phyloP scores from a whole-genome alignment of 1,140 invertebrate species.

The Zaprionus taronus region DNA sequence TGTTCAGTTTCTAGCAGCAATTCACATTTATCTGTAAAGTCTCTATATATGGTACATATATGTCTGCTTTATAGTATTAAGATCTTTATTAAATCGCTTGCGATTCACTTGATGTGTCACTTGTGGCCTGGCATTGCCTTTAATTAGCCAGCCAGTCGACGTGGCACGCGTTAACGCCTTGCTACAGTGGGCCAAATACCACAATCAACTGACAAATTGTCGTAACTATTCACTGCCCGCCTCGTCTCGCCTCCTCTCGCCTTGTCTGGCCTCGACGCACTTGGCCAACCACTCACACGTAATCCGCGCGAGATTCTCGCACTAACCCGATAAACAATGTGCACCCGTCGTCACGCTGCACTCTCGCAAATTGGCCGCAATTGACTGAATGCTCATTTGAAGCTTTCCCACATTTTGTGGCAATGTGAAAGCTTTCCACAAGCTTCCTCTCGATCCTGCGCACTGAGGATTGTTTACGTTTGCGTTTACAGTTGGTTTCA shows the following conservation, averaged over 20 bases:
- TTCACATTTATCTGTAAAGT: conserved; percentile 29
- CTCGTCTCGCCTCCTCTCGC: background rate
- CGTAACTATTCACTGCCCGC: background rate
- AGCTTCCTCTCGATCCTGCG: conserved; percentile 54
- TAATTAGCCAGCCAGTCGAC: conserved; percentile 45
- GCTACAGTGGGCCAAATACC: conserved; percentile 26
- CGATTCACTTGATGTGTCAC: conserved; percentile 33
- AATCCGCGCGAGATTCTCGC: conserved; percentile 6
- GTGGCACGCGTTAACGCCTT: conserved; percentile 27
- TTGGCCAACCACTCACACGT: background rate
- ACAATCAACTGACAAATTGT: background rate
- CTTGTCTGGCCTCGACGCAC: background rate
- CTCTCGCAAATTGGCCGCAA: conserved; percentile 58
- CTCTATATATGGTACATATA: background rate
- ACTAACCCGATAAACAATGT: background rate
- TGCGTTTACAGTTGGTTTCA: conserved; percentile 68
- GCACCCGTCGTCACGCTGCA: conserved; percentile 29
- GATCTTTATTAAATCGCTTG: conserved; percentile 13
- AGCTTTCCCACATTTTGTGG: conserved; percentile 56
- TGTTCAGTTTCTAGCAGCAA: conserved; percentile 29
- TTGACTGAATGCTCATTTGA: conserved; percentile 74
- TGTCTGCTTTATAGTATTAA: background rate
- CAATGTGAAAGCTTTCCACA: conserved; percentile 54
- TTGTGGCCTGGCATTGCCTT: conserved; percentile 44
- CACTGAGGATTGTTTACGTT: conserved; percentile 75